Percentiles rank a stretch among this genome's conserved stretches.
These are phyloP conservation scores for Ameiurus melas DNA, from an alignment of 2,113 vertebrate genomes.

Conservation along the genomic window DNA sequence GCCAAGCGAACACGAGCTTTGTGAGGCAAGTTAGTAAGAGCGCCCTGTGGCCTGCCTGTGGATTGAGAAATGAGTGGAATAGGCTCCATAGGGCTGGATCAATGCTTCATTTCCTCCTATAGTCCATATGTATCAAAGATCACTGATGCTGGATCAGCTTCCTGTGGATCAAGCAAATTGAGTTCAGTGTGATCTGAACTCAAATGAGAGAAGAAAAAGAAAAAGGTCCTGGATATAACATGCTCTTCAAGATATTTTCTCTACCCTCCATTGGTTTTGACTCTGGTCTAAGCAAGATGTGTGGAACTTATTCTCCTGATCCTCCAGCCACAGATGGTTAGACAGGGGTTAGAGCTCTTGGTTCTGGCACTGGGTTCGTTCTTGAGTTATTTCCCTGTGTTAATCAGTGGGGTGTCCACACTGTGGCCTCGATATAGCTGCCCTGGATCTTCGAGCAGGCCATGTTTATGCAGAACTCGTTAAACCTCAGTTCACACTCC, in stretches of 20 bases:
- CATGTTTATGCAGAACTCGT: conserved; percentile 13
- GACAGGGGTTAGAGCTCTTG: conserved; percentile 46
- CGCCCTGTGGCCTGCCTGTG: conserved; percentile 4
- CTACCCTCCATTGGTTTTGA: neutral
- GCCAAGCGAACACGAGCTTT: neutral
- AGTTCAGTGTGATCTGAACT: conserved; percentile 7
- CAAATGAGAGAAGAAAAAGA: neutral
- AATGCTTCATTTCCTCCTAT: conserved; percentile 8
- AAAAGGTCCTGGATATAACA: neutral
- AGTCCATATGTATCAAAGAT: neutral
- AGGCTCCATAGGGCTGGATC: conserved; percentile 3
- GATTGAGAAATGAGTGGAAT: conserved; percentile 23
- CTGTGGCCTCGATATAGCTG: conserved; percentile 40
- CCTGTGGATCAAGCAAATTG: conserved; percentile 32
- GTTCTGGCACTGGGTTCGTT: conserved; percentile 37
- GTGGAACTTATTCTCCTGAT: conserved; percentile 24
- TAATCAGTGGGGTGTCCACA: conserved; percentile 33
- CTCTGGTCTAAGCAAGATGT: conserved; percentile 1
- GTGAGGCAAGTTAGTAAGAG: neutral
- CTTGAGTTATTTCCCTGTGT: conserved; percentile 41
- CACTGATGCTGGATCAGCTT: conserved; percentile 15
- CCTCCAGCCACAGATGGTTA: conserved; percentile 46
- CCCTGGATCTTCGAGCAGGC: conserved; percentile 30
- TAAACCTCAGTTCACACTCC: conserved; percentile 29
- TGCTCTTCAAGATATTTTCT: neutral